phyloP scores from a whole-genome alignment of 2,113 vertebrate genomes.

The Vireo altiloquus region DNA sequence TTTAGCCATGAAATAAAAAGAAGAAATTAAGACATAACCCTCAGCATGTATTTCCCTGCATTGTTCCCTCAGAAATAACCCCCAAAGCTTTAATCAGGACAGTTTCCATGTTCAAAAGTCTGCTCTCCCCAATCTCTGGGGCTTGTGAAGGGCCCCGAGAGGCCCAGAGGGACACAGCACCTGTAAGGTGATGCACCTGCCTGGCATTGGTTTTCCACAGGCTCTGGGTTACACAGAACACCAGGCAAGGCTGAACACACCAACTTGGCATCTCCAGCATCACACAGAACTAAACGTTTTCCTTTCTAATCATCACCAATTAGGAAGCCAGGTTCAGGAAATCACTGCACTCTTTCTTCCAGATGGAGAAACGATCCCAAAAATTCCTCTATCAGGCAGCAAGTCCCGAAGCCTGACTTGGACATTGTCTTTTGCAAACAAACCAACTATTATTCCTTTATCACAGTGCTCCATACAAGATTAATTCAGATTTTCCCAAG shows the following conservation, averaged over 20 bases:
- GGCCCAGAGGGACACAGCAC: background rate
- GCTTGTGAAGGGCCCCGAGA: background rate
- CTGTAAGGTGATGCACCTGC: background rate
- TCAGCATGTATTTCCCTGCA: accelerated
- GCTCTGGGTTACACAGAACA: background rate
- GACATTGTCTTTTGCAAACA: conserved; percentile 26
- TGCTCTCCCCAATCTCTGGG: background rate
- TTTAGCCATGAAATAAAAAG: accelerated
- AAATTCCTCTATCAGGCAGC: background rate
- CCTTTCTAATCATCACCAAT: background rate
- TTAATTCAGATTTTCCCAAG: background rate
- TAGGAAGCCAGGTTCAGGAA: background rate
- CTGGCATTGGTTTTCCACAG: background rate
- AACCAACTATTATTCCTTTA: background rate
- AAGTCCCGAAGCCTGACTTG: background rate
- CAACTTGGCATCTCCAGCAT: background rate
- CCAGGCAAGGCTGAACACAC: background rate
- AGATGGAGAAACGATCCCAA: background rate
- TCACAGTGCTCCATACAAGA: background rate
- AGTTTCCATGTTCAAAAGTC: accelerated
- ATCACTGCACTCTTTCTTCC: background rate
- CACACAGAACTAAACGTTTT: background rate
- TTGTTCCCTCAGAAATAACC: background rate
- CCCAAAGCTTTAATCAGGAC: background rate
- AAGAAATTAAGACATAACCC: background rate